Base-by-base conservation (phyloP, 2,888 invertebrate species). In the Sisyra nigra region DNA sequence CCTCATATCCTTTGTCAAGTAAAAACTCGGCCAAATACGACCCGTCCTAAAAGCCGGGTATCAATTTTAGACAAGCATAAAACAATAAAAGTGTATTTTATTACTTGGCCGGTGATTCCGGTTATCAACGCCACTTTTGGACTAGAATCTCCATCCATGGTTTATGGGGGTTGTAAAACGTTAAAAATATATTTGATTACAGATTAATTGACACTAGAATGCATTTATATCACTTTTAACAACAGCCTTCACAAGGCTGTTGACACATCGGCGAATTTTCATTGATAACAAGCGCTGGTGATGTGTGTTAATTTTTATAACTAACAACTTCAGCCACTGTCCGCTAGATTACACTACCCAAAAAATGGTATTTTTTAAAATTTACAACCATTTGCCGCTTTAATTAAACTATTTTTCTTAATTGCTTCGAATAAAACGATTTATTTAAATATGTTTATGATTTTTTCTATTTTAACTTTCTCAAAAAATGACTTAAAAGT, bases 51-150 rank as follows among this genome's bases (percentile, higher is more conserved):
- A 66, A 58, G 50, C 49, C 48, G 48, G 45, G n/a, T n/a, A n/a
- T n/a, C n/a, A n/a, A n/a, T n/a, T n/a, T n/a, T 38, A 44, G 45
- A 35, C 15, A 45, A 17, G 2, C 36, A 13, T 3, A 30, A 31
- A 31, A 31, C 31, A n/a, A n/a, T n/a, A n/a, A n/a, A n/a, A n/a
- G n/a, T n/a, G n/a, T 39, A 13, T 11, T 38, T 15, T 56, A 60
- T 59, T 72, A 94, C 96, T 79, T 97, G 97, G 30, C 97, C 97
- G 33, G 92, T 93, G 47, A 97, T 94, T 51, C 97, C 97, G 46
- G 96, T 96, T 55, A 97, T 85, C 45, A 97, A 67, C 9, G 97
- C 96, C 40, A 93, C 73, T 63, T 79, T 81, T 53, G 62, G 67
- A 13, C 4, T 10, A 11, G 10, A n/a, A 30, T 38, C 43, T 15